These are phyloP conservation scores for Oreohelix idahoensis DNA, from an alignment of 1,140 invertebrate species.

Conservation along the genomic window DNA sequence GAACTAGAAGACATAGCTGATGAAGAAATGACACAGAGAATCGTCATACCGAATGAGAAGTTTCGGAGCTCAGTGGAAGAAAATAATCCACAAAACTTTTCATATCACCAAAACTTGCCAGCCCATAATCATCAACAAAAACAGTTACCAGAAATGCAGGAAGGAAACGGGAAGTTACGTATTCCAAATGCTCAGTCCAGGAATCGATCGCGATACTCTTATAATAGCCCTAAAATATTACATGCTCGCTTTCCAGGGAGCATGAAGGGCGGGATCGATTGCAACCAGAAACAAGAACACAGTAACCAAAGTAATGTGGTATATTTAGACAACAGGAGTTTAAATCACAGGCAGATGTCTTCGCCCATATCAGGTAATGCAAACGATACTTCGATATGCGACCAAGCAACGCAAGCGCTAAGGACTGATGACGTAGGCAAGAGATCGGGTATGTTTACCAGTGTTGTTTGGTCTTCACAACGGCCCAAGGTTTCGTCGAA, in stretches of 20 bases:
- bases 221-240: background rate
- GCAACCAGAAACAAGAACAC: background rate
- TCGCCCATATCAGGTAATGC: background rate
- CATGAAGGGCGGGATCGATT: background rate
- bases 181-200: background rate
- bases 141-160: background rate
- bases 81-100: background rate
- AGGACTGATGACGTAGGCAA: background rate
- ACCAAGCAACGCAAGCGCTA: background rate
- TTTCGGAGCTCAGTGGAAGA: background rate
- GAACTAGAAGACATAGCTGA: background rate
- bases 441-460: background rate
- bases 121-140: background rate
- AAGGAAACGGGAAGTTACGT: background rate
- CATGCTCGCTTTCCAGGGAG: background rate
- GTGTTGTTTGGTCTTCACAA: background rate
- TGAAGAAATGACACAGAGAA: background rate
- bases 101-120: background rate
- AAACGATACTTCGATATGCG: background rate
- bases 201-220: background rate
- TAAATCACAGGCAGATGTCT: background rate
- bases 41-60: too few relatives aligned
- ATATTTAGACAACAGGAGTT: background rate
- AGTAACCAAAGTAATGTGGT: background rate
- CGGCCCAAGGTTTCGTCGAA: background rate